Percentiles rank a stretch among this genome's conserved stretches.
phyloP scores from a whole-genome alignment of 2,113 vertebrate genomes.

The Ictalurus furcatus region DNA sequence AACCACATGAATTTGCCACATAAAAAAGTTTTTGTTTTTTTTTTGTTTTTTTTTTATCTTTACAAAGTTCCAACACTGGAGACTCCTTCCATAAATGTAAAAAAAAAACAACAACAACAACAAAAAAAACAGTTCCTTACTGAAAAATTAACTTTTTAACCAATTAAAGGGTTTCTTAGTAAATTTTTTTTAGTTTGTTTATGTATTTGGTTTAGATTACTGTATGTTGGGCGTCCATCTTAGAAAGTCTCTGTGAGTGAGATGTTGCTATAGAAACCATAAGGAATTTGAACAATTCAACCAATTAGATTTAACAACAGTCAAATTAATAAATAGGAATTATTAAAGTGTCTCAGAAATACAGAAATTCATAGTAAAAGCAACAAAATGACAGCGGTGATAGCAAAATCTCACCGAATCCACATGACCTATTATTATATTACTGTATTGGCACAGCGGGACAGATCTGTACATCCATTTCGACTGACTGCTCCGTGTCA shows the following conservation, averaged over 20 bases:
- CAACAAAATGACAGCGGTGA: not conserved
- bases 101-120: no score
- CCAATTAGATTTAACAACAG: not conserved
- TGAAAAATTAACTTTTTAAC: not conserved
- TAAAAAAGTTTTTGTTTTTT: not conserved
- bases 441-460: not conserved
- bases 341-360: not conserved
- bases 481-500: slow-evolving; percentile 51
- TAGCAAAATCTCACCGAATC: no score
- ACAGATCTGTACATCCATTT: slow-evolving; percentile 25
- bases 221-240: not conserved
- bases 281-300: not conserved
- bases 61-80: not conserved
- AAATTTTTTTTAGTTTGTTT: not conserved
- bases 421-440: slow-evolving; percentile 55
- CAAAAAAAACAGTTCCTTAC: not conserved
- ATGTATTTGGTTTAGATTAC: not conserved
- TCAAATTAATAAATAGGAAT: not conserved
- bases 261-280: not conserved
- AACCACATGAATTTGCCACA: not conserved
- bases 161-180: not conserved
- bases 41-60: not conserved
- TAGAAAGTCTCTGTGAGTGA: not conserved
- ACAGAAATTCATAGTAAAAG: not conserved
- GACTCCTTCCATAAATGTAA: not conserved